Evolutionary conservation across 2,888 invertebrate species (phyloP).

Genomic region (Dinocampus coccinellae): DNA sequence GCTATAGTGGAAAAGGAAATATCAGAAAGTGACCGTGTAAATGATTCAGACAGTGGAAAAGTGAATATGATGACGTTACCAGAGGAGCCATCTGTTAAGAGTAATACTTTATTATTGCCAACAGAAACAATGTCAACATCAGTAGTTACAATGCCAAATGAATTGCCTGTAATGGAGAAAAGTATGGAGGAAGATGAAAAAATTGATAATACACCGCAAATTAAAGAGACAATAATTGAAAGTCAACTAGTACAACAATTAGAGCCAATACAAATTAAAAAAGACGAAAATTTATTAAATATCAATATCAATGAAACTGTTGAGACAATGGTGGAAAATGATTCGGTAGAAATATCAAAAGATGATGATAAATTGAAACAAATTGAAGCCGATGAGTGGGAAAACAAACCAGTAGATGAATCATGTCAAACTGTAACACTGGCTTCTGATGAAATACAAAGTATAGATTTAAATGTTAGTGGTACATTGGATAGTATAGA

Average conservation of each 20-base stretch:
- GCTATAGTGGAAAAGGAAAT: slow-evolving; percentile 38
- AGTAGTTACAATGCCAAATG: too few relatives aligned
- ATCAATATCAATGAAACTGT: neutral
- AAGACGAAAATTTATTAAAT: slow-evolving; percentile 27
- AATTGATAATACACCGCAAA: slow-evolving; percentile 17
- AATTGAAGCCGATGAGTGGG: neutral
- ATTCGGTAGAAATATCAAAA: neutral
- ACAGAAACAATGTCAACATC: slow-evolving; percentile 46
- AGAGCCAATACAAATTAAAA: neutral
- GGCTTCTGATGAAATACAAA: slow-evolving; percentile 77
- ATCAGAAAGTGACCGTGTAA: slow-evolving; percentile 57
- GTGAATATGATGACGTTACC: neutral
- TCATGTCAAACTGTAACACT: slow-evolving; percentile 68
- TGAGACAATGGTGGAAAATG: neutral
- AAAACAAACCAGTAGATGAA: neutral
- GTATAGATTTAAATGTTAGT: slow-evolving; percentile 80
- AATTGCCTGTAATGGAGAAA: too few relatives aligned
- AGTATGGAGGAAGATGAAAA: slow-evolving; percentile 44
- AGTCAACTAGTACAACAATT: neutral
- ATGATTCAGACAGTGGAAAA: neutral
- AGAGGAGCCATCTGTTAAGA: neutral
- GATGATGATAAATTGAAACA: neutral
- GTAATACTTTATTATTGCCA: too few relatives aligned
- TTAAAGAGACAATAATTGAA: slow-evolving; percentile 33
- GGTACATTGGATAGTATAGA: slow-evolving; percentile 82